Percentiles rank a stretch among this genome's conserved stretches.
phyloP scores from a whole-genome alignment of 1,140 invertebrate genomes.

The Sinella curviseta region DNA sequence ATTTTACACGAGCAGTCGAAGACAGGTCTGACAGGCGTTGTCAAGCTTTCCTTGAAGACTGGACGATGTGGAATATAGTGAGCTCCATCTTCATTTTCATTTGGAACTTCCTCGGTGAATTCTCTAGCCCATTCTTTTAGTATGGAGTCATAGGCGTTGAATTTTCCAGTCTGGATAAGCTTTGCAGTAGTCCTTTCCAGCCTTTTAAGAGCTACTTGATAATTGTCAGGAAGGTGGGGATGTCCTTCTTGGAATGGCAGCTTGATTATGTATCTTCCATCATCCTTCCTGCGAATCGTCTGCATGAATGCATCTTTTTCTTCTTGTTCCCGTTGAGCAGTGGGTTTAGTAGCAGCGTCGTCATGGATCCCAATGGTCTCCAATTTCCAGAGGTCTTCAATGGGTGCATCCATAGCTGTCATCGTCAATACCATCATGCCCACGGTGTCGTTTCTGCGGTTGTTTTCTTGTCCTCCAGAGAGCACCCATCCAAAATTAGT shows the following conservation, averaged over 20 bases:
- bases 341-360: slow-evolving; percentile 49
- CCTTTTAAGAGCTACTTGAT: slow-evolving; percentile 38
- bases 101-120: too few species aligned
- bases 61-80: slow-evolving; percentile 48
- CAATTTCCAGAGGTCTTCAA: slow-evolving; percentile 53
- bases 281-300: slow-evolving; percentile 48
- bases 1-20: background rate
- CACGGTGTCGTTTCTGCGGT: background rate
- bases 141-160: slow-evolving; percentile 47
- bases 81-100: slow-evolving; percentile 49
- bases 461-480: slow-evolving; percentile 50
- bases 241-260: slow-evolving; percentile 51
- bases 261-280: slow-evolving; percentile 50
- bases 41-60: background rate
- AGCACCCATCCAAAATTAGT: slow-evolving; percentile 52
- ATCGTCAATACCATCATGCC: slow-evolving; percentile 28
- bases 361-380: slow-evolving; percentile 54
- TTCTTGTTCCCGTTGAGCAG: slow-evolving; percentile 37
- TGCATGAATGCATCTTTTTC: slow-evolving; percentile 40
- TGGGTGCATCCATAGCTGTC: slow-evolving; percentile 39
- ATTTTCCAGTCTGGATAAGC: slow-evolving; percentile 49
- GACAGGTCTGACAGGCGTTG: background rate
- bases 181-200: slow-evolving; percentile 44
- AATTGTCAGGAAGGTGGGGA: slow-evolving; percentile 45
- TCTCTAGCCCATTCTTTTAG: too few species aligned